Evolutionary conservation across 2,797 vertebrate species (phyloP).

Genomic region (Hylomyscus alleni): DNA sequence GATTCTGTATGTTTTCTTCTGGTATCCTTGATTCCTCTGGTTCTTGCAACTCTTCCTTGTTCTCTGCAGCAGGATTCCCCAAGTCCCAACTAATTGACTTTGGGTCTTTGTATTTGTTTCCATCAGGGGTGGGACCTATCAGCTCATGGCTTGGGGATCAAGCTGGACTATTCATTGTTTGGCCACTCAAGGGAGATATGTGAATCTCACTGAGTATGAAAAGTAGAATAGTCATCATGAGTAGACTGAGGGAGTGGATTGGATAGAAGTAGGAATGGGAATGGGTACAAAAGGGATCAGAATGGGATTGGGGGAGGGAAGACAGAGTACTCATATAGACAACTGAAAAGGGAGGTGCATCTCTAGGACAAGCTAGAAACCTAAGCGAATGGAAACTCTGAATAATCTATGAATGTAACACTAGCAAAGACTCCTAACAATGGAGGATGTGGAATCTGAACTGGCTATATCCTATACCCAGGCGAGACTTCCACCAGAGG

Average conservation of each 20-base stretch:
- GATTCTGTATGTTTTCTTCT: neutral
- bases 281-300: neutral
- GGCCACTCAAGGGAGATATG: no score
- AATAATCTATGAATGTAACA: neutral
- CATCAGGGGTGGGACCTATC: no score
- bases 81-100: neutral
- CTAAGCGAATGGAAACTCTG: neutral
- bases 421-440: neutral
- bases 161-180: no score
- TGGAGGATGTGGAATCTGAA: neutral
- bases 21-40: neutral
- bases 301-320: neutral
- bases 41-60: no score
- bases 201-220: neutral
- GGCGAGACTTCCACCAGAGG: neutral
- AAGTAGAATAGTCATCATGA: neutral
- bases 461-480: neutral
- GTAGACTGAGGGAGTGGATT: neutral
- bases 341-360: neutral
- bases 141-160: no score
- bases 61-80: neutral
- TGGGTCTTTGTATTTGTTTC: no score
- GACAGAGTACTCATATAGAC: neutral
- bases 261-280: neutral
- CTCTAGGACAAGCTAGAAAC: neutral